Conservation (phyloP, 2,797 vertebrate genomes). For the Pelodytes ibericus region DNA sequence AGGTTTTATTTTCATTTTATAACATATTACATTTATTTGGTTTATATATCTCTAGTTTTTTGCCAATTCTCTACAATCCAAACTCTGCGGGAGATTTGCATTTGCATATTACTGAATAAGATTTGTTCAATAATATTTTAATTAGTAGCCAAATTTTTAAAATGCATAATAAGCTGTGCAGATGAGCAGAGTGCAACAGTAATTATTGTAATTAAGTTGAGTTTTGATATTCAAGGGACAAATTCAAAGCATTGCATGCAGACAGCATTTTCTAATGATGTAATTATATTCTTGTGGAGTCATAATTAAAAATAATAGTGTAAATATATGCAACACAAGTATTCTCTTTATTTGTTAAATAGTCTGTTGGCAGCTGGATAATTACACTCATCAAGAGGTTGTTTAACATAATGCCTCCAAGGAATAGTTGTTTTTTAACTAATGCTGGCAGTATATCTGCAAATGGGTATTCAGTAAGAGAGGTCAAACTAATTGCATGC, state of each 20-base stretch:
- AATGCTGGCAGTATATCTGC: conserved; percentile 4
- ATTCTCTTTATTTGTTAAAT: conserved; percentile 37
- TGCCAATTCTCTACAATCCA: background rate
- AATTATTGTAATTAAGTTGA: conserved; percentile 32
- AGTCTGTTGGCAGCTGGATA: conserved; percentile 33
- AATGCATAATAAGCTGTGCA: conserved; percentile 6
- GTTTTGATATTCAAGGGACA: conserved; percentile 27
- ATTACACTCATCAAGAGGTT: conserved; percentile 49
- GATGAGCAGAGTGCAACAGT: conserved; percentile 20
- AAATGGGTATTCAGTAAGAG: background rate
- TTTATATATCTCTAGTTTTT: background rate
- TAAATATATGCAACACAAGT: conserved; percentile 48
- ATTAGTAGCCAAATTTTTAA: conserved; percentile 10
- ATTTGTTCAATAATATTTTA: conserved; percentile 11
- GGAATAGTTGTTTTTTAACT: conserved; percentile 24
- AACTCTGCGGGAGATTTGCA: background rate
- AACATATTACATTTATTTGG: background rate
- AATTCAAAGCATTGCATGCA: conserved; percentile 23
- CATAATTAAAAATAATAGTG: conserved; percentile 37
- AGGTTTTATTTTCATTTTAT: background rate
- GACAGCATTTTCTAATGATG: conserved; percentile 29
- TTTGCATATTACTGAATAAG: conserved; percentile 5
- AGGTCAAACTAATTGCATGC: conserved; percentile 2
- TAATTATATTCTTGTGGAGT: conserved; percentile 43
- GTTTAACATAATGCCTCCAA: conserved; percentile 24